Base-by-base conservation (phyloP, 2,113 vertebrate genomes). In the Syngnathus floridae region DNA sequence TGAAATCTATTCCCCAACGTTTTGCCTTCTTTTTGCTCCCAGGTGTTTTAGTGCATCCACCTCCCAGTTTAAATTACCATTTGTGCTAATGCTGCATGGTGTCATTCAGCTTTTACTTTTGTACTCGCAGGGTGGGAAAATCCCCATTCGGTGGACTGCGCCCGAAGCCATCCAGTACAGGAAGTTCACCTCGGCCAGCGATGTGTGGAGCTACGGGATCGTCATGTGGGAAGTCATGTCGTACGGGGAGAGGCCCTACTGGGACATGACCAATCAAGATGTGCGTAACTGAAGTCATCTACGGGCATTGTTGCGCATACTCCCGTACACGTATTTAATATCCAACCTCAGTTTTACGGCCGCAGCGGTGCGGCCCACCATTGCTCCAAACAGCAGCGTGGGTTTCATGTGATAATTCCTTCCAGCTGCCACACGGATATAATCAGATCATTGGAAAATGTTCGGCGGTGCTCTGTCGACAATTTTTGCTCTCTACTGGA, bases 201-300 rank as follows among this genome's bases (percentile, higher is more conserved):
- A 92, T 38, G 91, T 92, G 71, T 92, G 91, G 91, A 92, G 91
- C 86, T 92, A 92, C 5, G 91, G 91, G 49, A 92, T 92, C 43
- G 91, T 92, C 83, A 92, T 92, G 91, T 92, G 91, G 91, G 91
- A 92, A 77, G 91, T 92, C 73, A 92, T 92, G 91, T 92, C 91
- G 10, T 92, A 92, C 12, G 91, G 91, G 66, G 91, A 92, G 79
- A 87, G 91, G 75, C 91, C 91, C 57, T 92, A 92, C 76, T 92
- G 91, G 91, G 91, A 92, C 86, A 92, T 92, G 91, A 92, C 91
- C 81, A 92, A 92, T 82, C 91, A 92, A 65, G 91, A 92, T 16
- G 91, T 92, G 86, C 4, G 91, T 90, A 81, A 35, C 59, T 70
- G 41, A 64, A 45, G n/a, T 35, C 56, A 10, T 37, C n/a, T 43